Evolutionary conservation across 2,797 vertebrate species (phyloP), one percentile per base, ranked within the genome.

Genomic region (Mareca strepera): DNA sequence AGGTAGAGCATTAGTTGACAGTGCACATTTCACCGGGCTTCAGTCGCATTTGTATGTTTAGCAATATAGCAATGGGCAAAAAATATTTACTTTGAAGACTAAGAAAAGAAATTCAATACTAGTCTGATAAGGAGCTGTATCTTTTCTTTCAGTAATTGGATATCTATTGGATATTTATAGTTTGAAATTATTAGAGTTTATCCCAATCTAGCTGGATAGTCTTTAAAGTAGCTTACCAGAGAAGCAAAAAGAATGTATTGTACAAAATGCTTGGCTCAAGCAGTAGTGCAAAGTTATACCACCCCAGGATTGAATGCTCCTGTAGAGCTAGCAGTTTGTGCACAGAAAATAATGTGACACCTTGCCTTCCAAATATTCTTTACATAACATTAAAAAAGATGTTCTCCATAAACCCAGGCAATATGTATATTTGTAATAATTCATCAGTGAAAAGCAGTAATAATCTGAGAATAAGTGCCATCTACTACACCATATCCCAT

Each of bases 261-360:
- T 95, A 96, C 92, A 95, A 82, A 90, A 86, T 4, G 87, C 92
- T 95, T 82, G 85, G 90, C 82, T 86, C 88, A 95, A 94, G 94
- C 89, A 89, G 86, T 94, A 94, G 92, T 96, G 92, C 89, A 97
- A 95, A 93, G 60, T 76, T 92, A 90, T 81, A 93, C 67, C 76
- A 93, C 80, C 78, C 92, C 81, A 39, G 72, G 67, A 83, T n/a
- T 4, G 4, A 86, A 79, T 1, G 69, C 43, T 73, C 63, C 90
- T 87, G 69, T 74, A 81, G 83, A 68, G 78, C 83, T 50, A 79
- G 76, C 52, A 82, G 73, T 77, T 77, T 68, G 82, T 74, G 93
- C 88, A 96, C 93, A 95, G 70, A 64, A 79, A 87, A 82, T 33
- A 41, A 73, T 2, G 37, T 29, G 87, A 82, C 84, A 86, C 41